Base-by-base conservation (phyloP, 1,140 invertebrate species). In the Drosophila auraria region DNA sequence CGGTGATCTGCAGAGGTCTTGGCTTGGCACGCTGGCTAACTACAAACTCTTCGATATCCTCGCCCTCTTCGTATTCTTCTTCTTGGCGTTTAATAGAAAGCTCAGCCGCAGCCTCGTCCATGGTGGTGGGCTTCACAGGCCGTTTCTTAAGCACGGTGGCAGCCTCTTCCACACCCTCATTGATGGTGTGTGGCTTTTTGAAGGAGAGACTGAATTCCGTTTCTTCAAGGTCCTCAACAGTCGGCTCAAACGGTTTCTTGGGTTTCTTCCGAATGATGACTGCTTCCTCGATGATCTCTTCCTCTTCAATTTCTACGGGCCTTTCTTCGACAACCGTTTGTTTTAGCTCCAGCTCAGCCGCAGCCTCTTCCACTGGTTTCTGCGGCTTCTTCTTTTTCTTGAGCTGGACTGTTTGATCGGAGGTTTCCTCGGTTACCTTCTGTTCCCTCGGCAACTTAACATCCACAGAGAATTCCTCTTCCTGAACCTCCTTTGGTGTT, bases 1-100 rank as follows among this genome's bases (percentile, higher is more conserved):
- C 96, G 33, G 95, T 94, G 49, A 94, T 93, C 74, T 95, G 94
- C 44, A 92, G 59, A 27, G 83, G 87, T 20, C 90, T 92, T 8
- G 73, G 79, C 64, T 92, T 93, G 7, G 44, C 51, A 14, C 91
- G 92, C 66, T 90, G 90, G 14, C 92, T 87, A 0, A 91, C 84
- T 5, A 93, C 69, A 80, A 92, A 92, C 57, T 93, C 92, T 59
- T 93, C 92, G 12, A 93, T 80, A 74, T 95, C 94, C 57, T 94
- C 93, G 23, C 91, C 91, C 74, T 91, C 89, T 74, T 91, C 84
- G 33, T 91, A 92, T 78, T 93, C 91, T 61, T 91, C 87, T 60
- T 91, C 87, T 49, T 83, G 90, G 44, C 93, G 93, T 71, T 93
- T 93, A 15, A 94, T 83, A 0, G 92, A 90, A 38, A 93, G 63